Percentiles rank a stretch among this genome's conserved stretches.
These are phyloP conservation scores for Gandaritis pyraliata DNA, from an alignment of 2,888 invertebrate genomes.

Conservation along the genomic window DNA sequence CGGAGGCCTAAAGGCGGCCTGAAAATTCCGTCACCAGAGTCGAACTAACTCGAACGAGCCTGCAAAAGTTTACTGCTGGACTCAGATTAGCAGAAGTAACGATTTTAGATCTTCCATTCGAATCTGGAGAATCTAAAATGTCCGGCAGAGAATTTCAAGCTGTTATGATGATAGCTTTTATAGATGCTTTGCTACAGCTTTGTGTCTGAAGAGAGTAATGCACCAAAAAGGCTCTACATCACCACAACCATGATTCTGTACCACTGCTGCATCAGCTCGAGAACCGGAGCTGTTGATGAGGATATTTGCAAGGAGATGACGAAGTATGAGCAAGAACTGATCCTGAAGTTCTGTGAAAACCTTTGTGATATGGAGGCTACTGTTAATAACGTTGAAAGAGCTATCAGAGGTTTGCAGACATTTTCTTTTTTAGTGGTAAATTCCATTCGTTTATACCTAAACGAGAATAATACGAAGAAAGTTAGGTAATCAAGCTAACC, in stretches of 20 bases:
- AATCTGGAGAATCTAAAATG: too few relatives aligned
- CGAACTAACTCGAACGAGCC: too few relatives aligned
- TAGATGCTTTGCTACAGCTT: conserved; percentile 44
- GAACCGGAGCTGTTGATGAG: conserved; percentile 52
- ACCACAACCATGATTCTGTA: conserved; percentile 59
- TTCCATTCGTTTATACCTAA: too few relatives aligned
- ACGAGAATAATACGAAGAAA: too few relatives aligned
- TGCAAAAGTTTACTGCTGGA: too few relatives aligned
- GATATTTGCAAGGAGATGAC: conserved; percentile 58
- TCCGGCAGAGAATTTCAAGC: too few relatives aligned
- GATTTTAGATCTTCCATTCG: too few relatives aligned
- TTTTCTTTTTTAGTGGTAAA: not conserved
- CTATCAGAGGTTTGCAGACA: conserved; percentile 53
- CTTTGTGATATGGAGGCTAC: conserved; percentile 62
- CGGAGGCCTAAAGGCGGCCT: too few relatives aligned
- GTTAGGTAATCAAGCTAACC: too few relatives aligned
- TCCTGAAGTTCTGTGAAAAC: conserved; percentile 64
- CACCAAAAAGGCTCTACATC: conserved; percentile 56
- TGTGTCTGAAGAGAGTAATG: conserved; percentile 52
- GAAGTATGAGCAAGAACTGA: conserved; percentile 57
- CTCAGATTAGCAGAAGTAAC: too few relatives aligned
- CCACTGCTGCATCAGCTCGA: conserved; percentile 62
- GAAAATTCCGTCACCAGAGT: too few relatives aligned
- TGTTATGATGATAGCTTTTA: too few relatives aligned
- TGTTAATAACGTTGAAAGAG: conserved; percentile 57